A percentile compares a stretch with the other conserved stretches of the same genome.
These are phyloP conservation scores for Sorex fumeus DNA, from an alignment of 2,113 vertebrate genomes.

Conservation along the genomic window DNA sequence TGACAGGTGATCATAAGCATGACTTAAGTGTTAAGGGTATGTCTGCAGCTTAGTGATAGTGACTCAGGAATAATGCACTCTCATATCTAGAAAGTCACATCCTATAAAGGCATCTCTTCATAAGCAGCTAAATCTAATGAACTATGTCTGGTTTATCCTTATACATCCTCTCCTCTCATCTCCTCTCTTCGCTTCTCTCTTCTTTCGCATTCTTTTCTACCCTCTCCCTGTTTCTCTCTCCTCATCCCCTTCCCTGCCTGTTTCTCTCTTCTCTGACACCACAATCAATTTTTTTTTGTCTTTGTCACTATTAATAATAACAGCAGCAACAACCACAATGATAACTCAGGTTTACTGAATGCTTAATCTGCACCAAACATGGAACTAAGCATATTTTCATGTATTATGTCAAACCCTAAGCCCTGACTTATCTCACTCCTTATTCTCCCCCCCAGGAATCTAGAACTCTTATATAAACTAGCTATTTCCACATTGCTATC, in stretches of 20 bases:
- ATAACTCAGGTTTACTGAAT: not conserved
- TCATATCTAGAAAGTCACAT: not conserved
- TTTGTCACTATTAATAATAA: not conserved
- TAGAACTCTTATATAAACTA: not conserved
- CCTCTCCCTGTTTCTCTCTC: not conserved
- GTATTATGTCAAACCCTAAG: not conserved
- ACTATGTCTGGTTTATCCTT: not conserved
- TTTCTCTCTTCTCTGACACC: no score
- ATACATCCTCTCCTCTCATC: not conserved
- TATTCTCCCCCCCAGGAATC: not conserved
- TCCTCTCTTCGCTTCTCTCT: not conserved
- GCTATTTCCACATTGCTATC: not conserved
- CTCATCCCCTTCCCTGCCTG: not conserved
- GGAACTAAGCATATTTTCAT: not conserved
- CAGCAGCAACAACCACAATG: not conserved
- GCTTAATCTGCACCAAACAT: not conserved
- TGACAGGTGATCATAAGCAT: not conserved
- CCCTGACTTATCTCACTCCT: not conserved
- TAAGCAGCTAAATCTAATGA: not conserved
- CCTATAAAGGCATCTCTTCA: not conserved
- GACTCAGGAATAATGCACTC: not conserved
- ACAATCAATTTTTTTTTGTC: no score
- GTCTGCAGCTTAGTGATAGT: not conserved
- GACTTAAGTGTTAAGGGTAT: constrained; percentile 13
- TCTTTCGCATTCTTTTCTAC: not conserved